Evolutionary conservation across 35 echinoderm and acorn worm species (phyloP).

Genomic region (Acanthaster planci): DNA sequence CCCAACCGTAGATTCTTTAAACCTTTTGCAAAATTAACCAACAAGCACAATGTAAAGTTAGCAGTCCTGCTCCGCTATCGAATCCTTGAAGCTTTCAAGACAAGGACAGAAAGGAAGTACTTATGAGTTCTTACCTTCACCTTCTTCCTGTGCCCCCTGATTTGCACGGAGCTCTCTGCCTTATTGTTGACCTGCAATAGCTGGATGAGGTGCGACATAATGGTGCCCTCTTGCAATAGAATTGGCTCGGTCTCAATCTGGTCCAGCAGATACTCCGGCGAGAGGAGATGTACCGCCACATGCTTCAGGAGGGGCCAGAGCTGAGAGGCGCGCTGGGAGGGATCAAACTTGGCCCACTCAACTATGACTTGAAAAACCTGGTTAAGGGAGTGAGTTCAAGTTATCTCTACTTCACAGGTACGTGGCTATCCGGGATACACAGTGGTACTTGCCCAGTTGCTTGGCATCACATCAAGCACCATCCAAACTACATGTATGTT

Average conservation of each 20-base stretch:
- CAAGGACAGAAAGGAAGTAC: no score
- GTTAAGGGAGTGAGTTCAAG: not conserved
- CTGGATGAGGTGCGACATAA: not conserved
- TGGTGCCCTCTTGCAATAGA: not conserved
- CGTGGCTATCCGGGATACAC: no score
- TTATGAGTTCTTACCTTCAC: not conserved
- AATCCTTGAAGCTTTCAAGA: no score
- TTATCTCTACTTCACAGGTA: no score
- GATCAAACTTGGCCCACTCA: constrained; percentile 10
- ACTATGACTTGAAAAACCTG: not conserved
- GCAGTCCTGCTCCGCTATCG: no score
- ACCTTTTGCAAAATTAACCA: no score
- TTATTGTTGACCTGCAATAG: not conserved
- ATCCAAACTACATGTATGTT: no score
- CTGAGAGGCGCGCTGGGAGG: not conserved
- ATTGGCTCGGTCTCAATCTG: constrained; percentile 6
- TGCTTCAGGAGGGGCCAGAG: not conserved
- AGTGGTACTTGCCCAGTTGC: no score
- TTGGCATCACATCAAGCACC: no score
- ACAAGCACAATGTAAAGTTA: no score
- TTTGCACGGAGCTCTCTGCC: not conserved
- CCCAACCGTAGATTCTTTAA: no score
- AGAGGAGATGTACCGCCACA: not conserved
- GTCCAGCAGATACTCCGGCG: not conserved
- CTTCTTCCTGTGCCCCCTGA: constrained; percentile 9